Conservation (phyloP, 2,113 vertebrate species). For the Odobenus rosmarus region DNA sequence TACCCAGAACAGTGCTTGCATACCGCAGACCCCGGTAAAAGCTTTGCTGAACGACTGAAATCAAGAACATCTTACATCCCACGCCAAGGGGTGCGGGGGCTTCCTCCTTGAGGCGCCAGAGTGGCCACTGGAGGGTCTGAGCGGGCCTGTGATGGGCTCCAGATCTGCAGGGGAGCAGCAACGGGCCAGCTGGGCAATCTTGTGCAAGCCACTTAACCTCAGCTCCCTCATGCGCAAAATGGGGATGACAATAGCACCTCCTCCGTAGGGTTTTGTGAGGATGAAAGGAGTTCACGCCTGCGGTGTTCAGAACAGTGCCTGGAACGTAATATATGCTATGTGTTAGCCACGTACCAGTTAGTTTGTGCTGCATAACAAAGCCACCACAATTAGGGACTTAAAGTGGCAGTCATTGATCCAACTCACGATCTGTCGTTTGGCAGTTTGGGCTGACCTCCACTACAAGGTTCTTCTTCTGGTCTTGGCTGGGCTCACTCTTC, state of each 20-base stretch:
- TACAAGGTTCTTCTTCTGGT: neutral
- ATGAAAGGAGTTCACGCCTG: no score
- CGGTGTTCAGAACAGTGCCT: no score
- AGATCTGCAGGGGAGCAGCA: neutral
- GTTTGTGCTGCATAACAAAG: neutral
- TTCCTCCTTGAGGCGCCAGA: rapidly evolving
- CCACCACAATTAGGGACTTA: neutral
- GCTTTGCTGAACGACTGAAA: neutral
- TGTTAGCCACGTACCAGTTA: neutral
- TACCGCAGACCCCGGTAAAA: neutral
- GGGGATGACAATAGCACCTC: rapidly evolving
- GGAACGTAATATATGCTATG: rapidly evolving
- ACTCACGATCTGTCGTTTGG: neutral
- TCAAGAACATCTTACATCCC: rapidly evolving
- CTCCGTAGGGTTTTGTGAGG: neutral
- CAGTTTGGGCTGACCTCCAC: rapidly evolving
- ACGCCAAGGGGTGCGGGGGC: rapidly evolving
- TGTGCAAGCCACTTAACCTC: neutral
- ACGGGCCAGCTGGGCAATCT: neutral
- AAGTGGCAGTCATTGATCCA: rapidly evolving
- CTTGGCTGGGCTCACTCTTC: neutral
- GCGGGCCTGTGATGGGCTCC: neutral
- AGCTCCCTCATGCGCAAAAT: neutral
- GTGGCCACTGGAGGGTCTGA: neutral
- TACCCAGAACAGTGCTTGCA: neutral